Percentiles rank a stretch among this genome's conserved stretches.
Conservation (phyloP, 2,888 invertebrate species). For the Andrena trimmerana region DNA sequence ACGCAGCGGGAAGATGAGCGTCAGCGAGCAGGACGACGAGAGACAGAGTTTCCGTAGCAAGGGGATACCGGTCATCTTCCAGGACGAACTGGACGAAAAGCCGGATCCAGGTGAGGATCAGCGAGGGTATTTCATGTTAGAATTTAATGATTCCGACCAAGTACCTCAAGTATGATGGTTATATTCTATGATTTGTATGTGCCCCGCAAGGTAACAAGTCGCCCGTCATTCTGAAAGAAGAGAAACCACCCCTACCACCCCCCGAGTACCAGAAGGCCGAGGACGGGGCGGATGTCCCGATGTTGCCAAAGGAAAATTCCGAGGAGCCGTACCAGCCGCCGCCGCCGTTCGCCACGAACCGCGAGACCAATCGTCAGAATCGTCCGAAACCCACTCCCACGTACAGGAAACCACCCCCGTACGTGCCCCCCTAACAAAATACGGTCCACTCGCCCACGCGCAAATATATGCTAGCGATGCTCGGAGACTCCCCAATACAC, state of each 20-base stretch:
- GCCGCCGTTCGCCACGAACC: slow-evolving; percentile 92
- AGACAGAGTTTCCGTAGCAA: slow-evolving; percentile 93
- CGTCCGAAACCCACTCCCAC: slow-evolving; percentile 95
- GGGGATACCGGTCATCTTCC: slow-evolving; percentile 97
- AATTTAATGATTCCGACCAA: no score
- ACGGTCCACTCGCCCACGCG: slow-evolving; percentile 82
- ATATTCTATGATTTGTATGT: neutral
- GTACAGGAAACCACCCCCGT: slow-evolving; percentile 98
- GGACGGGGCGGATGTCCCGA: slow-evolving; percentile 86
- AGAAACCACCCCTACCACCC: slow-evolving; percentile 96
- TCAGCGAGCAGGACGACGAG: slow-evolving; percentile 93
- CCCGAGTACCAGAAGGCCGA: slow-evolving; percentile 89
- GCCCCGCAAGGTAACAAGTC: slow-evolving; percentile 90
- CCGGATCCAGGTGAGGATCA: slow-evolving; percentile 89
- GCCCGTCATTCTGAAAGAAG: slow-evolving; percentile 97
- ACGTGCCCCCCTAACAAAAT: slow-evolving; percentile 96
- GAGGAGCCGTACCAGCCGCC: slow-evolving; percentile 96
- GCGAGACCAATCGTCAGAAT: slow-evolving; percentile 90
- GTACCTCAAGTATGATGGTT: neutral
- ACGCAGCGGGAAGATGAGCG: slow-evolving; percentile 93
- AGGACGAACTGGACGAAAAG: slow-evolving; percentile 97
- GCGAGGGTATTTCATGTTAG: neutral
- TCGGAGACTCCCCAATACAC: slow-evolving; percentile 82
- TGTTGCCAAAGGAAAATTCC: slow-evolving; percentile 83
- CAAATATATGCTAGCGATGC: slow-evolving; percentile 83